Evolutionary conservation across 1,140 invertebrate genomes (phyloP), one percentile per base, ranked within the genome.

Genomic region (Brachionus rotundiformis): DNA sequence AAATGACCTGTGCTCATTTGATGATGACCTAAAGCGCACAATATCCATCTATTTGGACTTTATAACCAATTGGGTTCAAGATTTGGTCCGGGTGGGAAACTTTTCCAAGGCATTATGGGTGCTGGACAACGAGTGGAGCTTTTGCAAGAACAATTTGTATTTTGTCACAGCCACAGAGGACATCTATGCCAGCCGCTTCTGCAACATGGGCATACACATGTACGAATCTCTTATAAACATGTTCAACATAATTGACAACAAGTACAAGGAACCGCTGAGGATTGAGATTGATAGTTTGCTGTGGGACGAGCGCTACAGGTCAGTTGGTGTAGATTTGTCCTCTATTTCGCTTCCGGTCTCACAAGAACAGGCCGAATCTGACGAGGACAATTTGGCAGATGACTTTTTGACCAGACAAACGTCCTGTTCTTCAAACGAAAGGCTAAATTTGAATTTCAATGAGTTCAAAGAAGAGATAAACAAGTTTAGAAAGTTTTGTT

Each of bases 71-170:
- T 79, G 76, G 76, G 59, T 79, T 0, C 76, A 79, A 7, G 76
- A 59, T 31, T 25, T 79, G 25, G 31, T 79, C 13, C 13, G 23
- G 19, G 27, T 79, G 25, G 16, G n/a, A 1, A 31, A 79, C 16
- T 59, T 79, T 29, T 0, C 23, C 36, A 79, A 79, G 27, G 76
- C 76, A 7, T 39, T 79, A 10, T 63, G 44, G 13, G 76, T 79
- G 0, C 23, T 79, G 4, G 59, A 79, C 19, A 59, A 79, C n/a
- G 76, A 79, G 25, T 79, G 76, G 76, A 79, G 59, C 33, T 79
- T 79, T 59, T 79, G 76, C 36, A 79, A 79, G 36, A 79, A 79
- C 36, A 79, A 79, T 33, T 63, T 79, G 19, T 79, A 59, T n/a
- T 79, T 59, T 79, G 76, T 79, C 1, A 79, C 59, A 10, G 44